phyloP scores from a whole-genome alignment of 2,888 invertebrate species.

The Oscheius sp. region DNA sequence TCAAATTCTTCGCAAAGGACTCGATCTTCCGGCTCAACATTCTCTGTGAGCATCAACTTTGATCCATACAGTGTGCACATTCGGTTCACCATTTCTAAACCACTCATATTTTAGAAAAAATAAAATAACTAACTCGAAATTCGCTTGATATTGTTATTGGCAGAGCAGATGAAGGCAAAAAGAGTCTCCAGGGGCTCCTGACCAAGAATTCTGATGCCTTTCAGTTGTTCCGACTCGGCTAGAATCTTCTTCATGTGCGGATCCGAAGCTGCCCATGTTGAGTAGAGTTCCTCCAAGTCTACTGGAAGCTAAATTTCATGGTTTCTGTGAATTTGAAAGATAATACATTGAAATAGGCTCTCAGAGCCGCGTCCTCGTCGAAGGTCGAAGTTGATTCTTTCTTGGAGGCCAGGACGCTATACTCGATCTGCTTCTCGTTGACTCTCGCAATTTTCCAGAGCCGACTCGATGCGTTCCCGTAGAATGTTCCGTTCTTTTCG shows the following conservation, averaged over 20 bases:
- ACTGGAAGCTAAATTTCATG: constrained; percentile 50
- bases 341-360: constrained; percentile 20
- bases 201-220: constrained; percentile 87
- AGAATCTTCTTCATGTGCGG: constrained; percentile 45
- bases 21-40: constrained; percentile 39
- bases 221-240: constrained; percentile 27
- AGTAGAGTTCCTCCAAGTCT: constrained; percentile 54
- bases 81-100: constrained; percentile 78
- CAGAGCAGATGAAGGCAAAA: constrained; percentile 95
- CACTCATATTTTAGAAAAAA: not conserved
- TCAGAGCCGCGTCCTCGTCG: constrained; percentile 2
- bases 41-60: constrained; percentile 26
- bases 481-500: constrained; percentile 22
- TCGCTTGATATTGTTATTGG: constrained; percentile 90
- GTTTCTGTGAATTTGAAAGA: not conserved
- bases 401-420: constrained; percentile 14
- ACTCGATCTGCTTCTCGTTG: constrained; percentile 31
- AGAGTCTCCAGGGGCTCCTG: constrained; percentile 93
- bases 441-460: constrained; percentile 37
- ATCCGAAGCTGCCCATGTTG: constrained; percentile 53
- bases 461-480: constrained; percentile 27
- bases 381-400: not conserved
- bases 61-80: constrained; percentile 86
- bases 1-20: constrained; percentile 10
- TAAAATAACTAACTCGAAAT: constrained; percentile 71